Base-by-base conservation (phyloP, 2,113 vertebrate genomes). In the Phyllopteryx taeniolatus region DNA sequence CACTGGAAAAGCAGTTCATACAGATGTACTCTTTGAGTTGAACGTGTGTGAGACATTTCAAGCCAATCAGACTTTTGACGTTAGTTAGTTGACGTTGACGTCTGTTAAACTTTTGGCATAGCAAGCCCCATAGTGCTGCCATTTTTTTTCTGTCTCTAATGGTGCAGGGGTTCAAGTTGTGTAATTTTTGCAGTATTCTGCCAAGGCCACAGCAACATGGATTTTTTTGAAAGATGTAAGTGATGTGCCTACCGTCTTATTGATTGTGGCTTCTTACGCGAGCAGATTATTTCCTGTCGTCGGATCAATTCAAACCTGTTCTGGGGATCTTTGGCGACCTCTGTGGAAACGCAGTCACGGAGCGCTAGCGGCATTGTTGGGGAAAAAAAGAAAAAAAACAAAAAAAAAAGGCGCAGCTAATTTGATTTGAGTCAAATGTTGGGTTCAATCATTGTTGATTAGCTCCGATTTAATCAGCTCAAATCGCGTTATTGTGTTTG, bases 401-500 rank as follows among this genome's bases (percentile, higher is more conserved):
- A 80, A 82, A 27, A 44, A 65, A 44, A 64, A 80, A 82, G 88
- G 71, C 79, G 70, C 85, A 72, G 83, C 82, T 90, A 89, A 92
- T 92, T 91, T 84, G 87, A 92, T 92, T 90, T 85, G 79, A 84
- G 78, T 77, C 79, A 90, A 91, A 91, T 82, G 84, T 80, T 79
- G 82, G 79, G 84, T 83, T 91, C 89, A 85, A 89, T 89, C 86
- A 86, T 83, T 85, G 88, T 86, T 90, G 88, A 89, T 92, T 88
- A 90, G 88, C 84, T 85, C 67, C 76, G 88, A 89, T 90, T 90
- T 92, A 92, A 93, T 93, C 86, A 92, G 90, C 84, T 87, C 63
- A 90, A 92, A 92, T 92, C 51, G 63, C 74, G 86, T 93, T 89
- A 92, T 92, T 91, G 87, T 91, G 84, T 86, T 86, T 80, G 89